Percentiles rank a stretch among this genome's conserved stretches.
Conservation (phyloP, 2,797 vertebrate species). For the Pseudochromis fuscus region DNA sequence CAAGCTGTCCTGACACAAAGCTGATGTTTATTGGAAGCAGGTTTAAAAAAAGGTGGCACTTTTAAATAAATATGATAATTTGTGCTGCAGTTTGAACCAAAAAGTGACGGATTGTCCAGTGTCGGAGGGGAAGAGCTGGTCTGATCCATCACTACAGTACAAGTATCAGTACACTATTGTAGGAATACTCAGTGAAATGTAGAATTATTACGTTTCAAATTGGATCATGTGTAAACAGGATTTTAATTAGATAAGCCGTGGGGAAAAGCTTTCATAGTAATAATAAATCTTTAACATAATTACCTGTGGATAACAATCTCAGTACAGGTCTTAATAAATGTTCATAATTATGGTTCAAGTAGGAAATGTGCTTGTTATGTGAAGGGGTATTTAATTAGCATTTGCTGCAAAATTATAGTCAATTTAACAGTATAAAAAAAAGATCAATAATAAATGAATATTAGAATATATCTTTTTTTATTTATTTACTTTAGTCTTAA, state of each 20-base stretch:
- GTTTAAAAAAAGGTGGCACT: conserved; percentile 70
- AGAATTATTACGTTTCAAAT: no score
- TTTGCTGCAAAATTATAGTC: no score
- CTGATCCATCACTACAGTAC: background rate
- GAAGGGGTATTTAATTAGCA: no score
- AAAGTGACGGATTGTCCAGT: conserved; percentile 2
- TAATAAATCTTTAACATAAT: background rate
- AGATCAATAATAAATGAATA: no score
- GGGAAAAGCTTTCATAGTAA: background rate
- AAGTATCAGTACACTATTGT: background rate
- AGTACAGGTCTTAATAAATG: no score
- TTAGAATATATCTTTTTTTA: no score
- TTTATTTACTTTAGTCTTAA: no score
- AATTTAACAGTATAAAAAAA: no score
- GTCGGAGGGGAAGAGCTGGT: background rate
- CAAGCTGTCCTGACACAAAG: conserved; percentile 76
- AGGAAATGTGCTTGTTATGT: no score
- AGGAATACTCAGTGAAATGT: background rate
- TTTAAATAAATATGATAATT: conserved; percentile 14
- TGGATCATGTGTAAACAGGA: no score
- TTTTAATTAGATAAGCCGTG: no score
- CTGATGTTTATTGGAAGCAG: conserved; percentile 76
- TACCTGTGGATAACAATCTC: background rate
- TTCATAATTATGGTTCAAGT: no score
- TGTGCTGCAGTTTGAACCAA: conserved; percentile 24